These are phyloP conservation scores for Harlomillsia oculata DNA, from an alignment of 1,140 invertebrate genomes.

Conservation along the genomic window DNA sequence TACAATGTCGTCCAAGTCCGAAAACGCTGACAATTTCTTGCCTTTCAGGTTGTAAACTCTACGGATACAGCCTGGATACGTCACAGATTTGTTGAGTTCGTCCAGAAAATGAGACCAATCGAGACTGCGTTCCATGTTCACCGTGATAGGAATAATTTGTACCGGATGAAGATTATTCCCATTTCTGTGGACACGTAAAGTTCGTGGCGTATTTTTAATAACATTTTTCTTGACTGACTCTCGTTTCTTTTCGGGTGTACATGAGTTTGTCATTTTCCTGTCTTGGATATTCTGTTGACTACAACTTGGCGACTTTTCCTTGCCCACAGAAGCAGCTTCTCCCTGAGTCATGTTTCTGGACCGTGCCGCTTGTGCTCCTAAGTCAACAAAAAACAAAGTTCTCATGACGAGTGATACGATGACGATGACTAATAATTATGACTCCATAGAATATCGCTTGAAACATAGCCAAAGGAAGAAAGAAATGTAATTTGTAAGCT, in stretches of 20 bases:
- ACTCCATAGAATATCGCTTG: too few species aligned
- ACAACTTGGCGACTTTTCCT: conserved; percentile 12
- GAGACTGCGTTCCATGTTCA: conserved; percentile 5
- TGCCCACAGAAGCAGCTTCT: conserved; percentile 13
- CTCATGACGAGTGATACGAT: too few species aligned
- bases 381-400: too few species aligned
- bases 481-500: too few species aligned
- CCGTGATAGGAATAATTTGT: conserved; percentile 4
- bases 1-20: conserved; percentile 14
- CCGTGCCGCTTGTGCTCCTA: too few species aligned
- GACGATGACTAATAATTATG: too few species aligned
- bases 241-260: too few species aligned
- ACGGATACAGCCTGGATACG: conserved; percentile 9
- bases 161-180: conserved; percentile 17
- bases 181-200: conserved; percentile 30
- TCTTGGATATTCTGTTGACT: too few species aligned
- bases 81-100: conserved; percentile 7
- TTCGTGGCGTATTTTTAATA: neutral
- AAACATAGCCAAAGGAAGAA: too few species aligned
- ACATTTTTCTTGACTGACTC: too few species aligned
- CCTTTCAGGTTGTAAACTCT: conserved; percentile 25
- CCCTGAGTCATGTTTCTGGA: conserved; percentile 19
- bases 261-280: neutral
- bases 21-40: conserved; percentile 5
- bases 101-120: conserved; percentile 26